Base-by-base conservation (phyloP, 92 coral and sea anemone species). In the Virgularia gustaviana region DNA sequence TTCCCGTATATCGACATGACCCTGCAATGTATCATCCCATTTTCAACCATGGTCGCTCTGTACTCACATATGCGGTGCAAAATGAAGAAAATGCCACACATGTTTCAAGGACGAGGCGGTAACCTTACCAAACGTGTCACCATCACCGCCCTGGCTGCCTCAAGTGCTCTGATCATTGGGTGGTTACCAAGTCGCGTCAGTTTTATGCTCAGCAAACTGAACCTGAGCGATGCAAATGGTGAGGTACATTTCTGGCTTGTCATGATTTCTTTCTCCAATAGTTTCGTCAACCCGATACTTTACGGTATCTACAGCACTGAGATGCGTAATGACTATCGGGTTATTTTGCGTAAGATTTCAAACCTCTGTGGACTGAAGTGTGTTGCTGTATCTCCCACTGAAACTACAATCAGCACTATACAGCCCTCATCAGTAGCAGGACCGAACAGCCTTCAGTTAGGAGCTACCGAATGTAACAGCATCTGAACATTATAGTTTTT, bases 1-100 rank as follows among this genome's bases (percentile, higher is more conserved):
- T 68, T 68, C 23, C 75, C 75, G 42, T 68, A 49, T 34, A 68
- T 68, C 16, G 75, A 68, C 61, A 68, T 68, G 32, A 68, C 61
- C 2, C n/a, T 68, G 7, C 75, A 68, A 34, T 68, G 75, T 55
- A 34, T 68, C 60, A 68, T 68, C 20, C 75, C 75, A 30, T 68
- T 68, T 33, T 68, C 75, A 7, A 32, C 38, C 2, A 68, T 68
- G 75, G 75, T 68, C 10, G 60, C 24, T 31, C 62, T 68, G 11
- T 68, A 68, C 45, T 68, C 47, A 4, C 75, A 68, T 47, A 49
- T 68, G 60, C 27, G 32, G 9, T 68, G 52, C 45, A 68, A 68
- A 30, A 55, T 68, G 28, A 68, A 68, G 44, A 49, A 68, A 51
- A 49, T 68, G 60, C 75, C 75, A 11, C 55, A 68, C 52, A 45